phyloP scores from a whole-genome alignment of 2,113 vertebrate genomes.

The Calidris pugnax region DNA sequence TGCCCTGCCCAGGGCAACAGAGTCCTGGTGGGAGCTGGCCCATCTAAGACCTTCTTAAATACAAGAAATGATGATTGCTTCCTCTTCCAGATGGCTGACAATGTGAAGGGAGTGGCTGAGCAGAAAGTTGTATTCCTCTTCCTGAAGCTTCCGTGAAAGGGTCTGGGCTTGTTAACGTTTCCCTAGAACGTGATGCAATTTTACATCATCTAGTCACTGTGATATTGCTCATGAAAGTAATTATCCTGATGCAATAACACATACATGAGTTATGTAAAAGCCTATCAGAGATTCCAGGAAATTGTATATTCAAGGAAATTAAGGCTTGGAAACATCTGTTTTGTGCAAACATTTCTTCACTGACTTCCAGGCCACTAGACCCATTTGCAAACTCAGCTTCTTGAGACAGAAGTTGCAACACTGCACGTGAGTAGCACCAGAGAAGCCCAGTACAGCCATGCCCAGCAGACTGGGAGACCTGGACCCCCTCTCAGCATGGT shows the following conservation, averaged over 20 bases:
- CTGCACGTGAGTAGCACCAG: neutral
- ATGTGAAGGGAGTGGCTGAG: neutral
- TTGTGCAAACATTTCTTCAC: neutral
- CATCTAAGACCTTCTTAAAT: neutral
- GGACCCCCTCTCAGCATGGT: neutral
- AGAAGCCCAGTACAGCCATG: neutral
- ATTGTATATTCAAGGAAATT: neutral
- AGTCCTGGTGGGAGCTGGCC: neutral
- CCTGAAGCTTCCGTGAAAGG: neutral
- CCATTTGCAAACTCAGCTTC: neutral
- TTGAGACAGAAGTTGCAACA: neutral
- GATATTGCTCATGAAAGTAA: neutral
- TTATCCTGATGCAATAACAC: neutral
- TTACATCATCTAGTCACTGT: neutral
- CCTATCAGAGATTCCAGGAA: neutral
- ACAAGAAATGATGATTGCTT: neutral
- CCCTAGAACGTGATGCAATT: neutral
- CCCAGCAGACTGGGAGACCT: neutral
- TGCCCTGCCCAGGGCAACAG: neutral
- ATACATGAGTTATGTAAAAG: neutral
- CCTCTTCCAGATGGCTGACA: neutral
- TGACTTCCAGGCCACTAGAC: neutral
- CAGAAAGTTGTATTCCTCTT: neutral
- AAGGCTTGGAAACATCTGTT: neutral
- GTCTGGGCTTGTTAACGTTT: neutral